Base-by-base conservation (phyloP, 2,888 invertebrate species). In the Andrena minutula region DNA sequence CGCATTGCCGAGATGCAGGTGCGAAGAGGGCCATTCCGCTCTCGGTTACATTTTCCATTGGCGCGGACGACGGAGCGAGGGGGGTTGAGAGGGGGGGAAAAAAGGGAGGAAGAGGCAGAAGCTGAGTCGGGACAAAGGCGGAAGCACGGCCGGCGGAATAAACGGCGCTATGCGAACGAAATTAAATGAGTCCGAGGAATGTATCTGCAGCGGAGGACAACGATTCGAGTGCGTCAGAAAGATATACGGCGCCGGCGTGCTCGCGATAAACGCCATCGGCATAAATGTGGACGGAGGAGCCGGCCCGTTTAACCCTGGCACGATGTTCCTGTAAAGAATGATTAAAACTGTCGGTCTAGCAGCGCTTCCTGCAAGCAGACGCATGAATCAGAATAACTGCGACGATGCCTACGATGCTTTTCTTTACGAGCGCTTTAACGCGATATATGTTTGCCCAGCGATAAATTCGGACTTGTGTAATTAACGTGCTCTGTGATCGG, bases 1-100 rank as follows among this genome's bases (percentile, higher is more conserved):
- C 79, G 82, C 84, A 76, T 83, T 80, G 87, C 70, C 84, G 82
- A 84, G 87, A 84, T 84, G 80, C 86, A 86, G 86, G 82, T 84
- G 87, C 86, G 70, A 79, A 83, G 75, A 79, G 88, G 61, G 71
- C 69, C 76, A 73, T 84, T 87, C 63, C 75, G 65, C 56, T 76
- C 61, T 53, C 69, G 82, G 82, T 83, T 86, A 87, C 86, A 78
- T 76, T 87, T 83, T 79, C 85, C 77, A 80, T 78, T 75, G 83
- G 78, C 70, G 58, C 64, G 56, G 72, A 23, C 77, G 68, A 75
- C 61, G 61, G 23, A 2, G 8, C n/a, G n/a, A 4, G 5, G 0
- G 23, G n/a, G 28, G 28, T 28, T 10, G 30, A 4, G 4, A 5
- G 10, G 0, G 49, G 23, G 26, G 2, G 10, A 16, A 30, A 51